Evolutionary conservation across 2,797 vertebrate species (phyloP), one percentile per base, ranked within the genome.

Genomic region (Choloepus didactylus): DNA sequence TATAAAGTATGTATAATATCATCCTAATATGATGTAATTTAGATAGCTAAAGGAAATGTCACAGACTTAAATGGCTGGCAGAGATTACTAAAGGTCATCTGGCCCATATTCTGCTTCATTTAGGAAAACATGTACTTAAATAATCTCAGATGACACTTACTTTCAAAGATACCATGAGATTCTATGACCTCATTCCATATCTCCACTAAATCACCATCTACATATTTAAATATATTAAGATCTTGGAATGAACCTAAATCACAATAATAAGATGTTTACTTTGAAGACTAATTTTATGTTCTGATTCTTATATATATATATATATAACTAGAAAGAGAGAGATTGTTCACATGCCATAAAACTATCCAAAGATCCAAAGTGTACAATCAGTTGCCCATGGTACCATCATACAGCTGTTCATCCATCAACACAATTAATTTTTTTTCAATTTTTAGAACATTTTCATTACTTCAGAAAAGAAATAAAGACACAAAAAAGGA

Each of bases 121-220:
- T 96, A 77, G 38, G 70, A 92, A 93, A 96, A 88, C 21, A 44
- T 88, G 41, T 7, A 64, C 14, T 18, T 89, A 90, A 90, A 92
- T 90, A 16, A 87, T 92, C 27, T 31, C 18, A 38, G 5, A 67
- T 73, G 82, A 75, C 29, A 83, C 31, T 49, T 35, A 82, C 62
- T 94, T 91, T 51, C 72, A 27, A 84, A 90, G 76, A 51, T 5
- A 60, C 9, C 23, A 3, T 35, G 5, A 23, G 4, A 5, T 72
- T 92, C n/a, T 92, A 44, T 56, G 3, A 62, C 18, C 14, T 91
- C 31, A 72, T 18, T 72, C 60, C 18, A 16, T 88, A 51, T 23
- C 6, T 81, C 7, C 2, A 27, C 1, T 79, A 85, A 92, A 59
- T 88, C 2, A 67, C 0, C 25, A 69, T 1, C 59, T 0, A 35